Conservation (phyloP, 2,797 vertebrate genomes). For the Sphenopsis melanotis region DNA sequence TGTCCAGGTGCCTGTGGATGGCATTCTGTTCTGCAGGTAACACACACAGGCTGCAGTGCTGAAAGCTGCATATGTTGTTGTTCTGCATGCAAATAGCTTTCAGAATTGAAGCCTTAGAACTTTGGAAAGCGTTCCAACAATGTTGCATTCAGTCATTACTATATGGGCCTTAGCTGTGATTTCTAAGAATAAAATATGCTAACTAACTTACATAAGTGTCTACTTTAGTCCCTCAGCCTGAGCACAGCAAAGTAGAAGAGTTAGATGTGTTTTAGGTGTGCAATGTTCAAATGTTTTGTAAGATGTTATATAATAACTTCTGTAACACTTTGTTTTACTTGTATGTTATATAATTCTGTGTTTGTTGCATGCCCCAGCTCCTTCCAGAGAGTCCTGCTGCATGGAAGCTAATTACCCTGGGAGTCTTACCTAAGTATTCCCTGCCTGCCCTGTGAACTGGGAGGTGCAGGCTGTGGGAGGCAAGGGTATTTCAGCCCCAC, state of each 20-base stretch:
- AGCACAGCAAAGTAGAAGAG: neutral
- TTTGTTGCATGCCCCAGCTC: neutral
- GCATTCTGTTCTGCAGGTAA: neutral
- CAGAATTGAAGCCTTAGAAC: neutral
- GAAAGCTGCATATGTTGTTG: neutral
- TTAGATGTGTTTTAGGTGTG: neutral
- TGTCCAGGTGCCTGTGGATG: neutral
- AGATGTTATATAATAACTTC: neutral
- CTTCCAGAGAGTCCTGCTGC: neutral
- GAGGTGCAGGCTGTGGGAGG: neutral
- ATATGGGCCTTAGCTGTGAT: neutral
- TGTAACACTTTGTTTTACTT: neutral
- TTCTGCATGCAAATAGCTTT: neutral
- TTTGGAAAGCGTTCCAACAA: fast-evolving
- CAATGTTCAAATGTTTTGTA: neutral
- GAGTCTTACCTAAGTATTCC: neutral
- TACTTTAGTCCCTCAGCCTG: neutral
- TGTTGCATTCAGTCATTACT: neutral
- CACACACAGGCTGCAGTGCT: neutral
- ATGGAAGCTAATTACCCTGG: neutral
- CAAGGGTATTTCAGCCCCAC: neutral
- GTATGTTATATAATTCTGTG: neutral
- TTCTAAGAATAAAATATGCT: neutral
- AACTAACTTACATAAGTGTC: neutral
- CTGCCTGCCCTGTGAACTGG: neutral